Percentiles rank a stretch among this genome's conserved stretches.
phyloP scores from a whole-genome alignment of 2,797 vertebrate genomes.

The Channa striata region DNA sequence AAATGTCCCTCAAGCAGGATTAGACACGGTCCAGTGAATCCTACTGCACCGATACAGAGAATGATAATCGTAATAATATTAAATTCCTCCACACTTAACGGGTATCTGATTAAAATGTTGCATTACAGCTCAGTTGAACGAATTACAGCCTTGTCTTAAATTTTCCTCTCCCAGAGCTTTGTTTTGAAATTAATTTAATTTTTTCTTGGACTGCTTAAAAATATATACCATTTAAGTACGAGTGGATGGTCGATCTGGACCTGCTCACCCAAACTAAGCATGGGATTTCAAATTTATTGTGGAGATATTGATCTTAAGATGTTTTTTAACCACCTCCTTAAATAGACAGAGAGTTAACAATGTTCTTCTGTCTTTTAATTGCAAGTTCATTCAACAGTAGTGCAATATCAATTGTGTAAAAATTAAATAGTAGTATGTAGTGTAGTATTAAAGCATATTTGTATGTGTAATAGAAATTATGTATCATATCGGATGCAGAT shows the following conservation, averaged over 20 bases:
- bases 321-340: neutral
- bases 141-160: conserved; percentile 15
- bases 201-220: neutral
- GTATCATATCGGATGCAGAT: too few relatives aligned
- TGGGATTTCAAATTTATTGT: neutral
- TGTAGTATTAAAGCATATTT: too few relatives aligned
- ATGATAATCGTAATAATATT: conserved; percentile 45
- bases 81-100: conserved; percentile 46
- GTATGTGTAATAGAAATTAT: too few relatives aligned
- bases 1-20: conserved; percentile 53
- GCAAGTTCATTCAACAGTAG: neutral
- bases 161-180: conserved; percentile 31
- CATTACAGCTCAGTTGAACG: conserved; percentile 25
- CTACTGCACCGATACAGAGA: conserved; percentile 29
- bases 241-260: neutral
- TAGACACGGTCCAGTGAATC: conserved; percentile 46
- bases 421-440: too few relatives aligned
- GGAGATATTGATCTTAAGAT: neutral
- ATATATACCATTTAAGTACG: too few relatives aligned
- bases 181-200: neutral
- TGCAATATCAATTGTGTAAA: too few relatives aligned
- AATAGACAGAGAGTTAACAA: neutral
- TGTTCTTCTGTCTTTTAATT: neutral
- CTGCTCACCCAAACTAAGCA: neutral
- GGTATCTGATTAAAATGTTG: conserved; percentile 56